phyloP scores from a whole-genome alignment of 1,140 invertebrate species.

The Drosophila melanica region DNA sequence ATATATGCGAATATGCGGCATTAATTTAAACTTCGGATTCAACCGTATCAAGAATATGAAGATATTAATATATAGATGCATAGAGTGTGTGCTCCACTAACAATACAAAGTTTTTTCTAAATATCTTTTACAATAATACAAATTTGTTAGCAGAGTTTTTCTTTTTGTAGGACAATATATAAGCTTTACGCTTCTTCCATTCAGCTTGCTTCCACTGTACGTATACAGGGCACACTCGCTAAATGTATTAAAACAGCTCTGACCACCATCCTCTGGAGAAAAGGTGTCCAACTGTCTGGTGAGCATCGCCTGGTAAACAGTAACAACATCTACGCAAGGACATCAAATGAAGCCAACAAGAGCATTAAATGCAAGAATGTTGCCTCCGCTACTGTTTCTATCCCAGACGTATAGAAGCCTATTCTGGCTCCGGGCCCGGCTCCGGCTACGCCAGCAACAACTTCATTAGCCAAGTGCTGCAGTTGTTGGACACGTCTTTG shows the following conservation, averaged over 20 bases:
- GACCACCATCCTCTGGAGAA: too few species aligned
- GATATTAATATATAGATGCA: too few species aligned
- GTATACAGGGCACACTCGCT: constrained; percentile 33
- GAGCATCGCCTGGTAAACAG: constrained; percentile 41
- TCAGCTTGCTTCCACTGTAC: too few species aligned
- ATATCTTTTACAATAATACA: too few species aligned
- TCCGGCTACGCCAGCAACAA: constrained; percentile 30
- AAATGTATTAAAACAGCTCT: constrained; percentile 65
- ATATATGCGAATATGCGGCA: constrained; percentile 45
- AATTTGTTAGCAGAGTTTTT: too few species aligned
- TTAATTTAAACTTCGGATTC: constrained; percentile 54
- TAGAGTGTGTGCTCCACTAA: too few species aligned
- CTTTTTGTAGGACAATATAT: too few species aligned
- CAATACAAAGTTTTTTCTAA: too few species aligned
- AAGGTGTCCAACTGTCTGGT: background rate
- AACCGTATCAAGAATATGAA: constrained; percentile 29
- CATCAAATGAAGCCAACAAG: constrained; percentile 70
- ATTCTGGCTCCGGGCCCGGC: constrained; percentile 10
- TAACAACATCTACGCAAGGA: constrained; percentile 44
- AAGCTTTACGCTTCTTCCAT: too few species aligned
- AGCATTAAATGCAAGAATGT: constrained; percentile 70
- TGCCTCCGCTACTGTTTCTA: constrained; percentile 19
- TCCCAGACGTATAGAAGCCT: background rate
- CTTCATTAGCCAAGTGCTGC: constrained; percentile 63
- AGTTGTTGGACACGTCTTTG: constrained; percentile 24